phyloP scores from a whole-genome alignment of 2,113 vertebrate species.

The Ornithorhynchus anatinus region DNA sequence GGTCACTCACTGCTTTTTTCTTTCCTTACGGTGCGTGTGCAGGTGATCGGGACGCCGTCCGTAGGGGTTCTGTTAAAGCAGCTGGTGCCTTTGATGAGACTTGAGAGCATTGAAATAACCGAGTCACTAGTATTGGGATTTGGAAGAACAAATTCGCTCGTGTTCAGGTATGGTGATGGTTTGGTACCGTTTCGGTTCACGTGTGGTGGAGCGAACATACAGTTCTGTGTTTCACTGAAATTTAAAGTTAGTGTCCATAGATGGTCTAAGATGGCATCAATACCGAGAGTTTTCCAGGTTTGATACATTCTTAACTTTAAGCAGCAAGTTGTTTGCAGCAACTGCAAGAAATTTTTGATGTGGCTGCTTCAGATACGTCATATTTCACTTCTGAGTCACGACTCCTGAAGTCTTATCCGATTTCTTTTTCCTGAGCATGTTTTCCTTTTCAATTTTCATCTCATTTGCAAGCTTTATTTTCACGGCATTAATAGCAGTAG shows the following conservation, averaged over 20 bases:
- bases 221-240: neutral
- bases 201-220: neutral
- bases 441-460: neutral
- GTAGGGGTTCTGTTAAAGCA: slow-evolving; percentile 94
- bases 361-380: neutral
- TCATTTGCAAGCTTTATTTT: neutral
- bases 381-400: neutral
- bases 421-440: neutral
- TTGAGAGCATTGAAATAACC: slow-evolving; percentile 97
- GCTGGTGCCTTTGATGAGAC: slow-evolving; percentile 96
- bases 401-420: neutral
- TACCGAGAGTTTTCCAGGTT: neutral
- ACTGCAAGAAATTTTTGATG: neutral
- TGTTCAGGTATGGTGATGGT: slow-evolving; percentile 87
- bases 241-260: neutral
- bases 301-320: accelerated
- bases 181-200: neutral
- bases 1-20: slow-evolving; percentile 30
- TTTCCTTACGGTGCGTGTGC: slow-evolving; percentile 52
- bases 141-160: slow-evolving; percentile 95
- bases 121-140: slow-evolving; percentile 96
- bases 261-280: neutral
- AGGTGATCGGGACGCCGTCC: slow-evolving; percentile 96
- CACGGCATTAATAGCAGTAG: too few species aligned
- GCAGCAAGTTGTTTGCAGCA: neutral